phyloP scores from a whole-genome alignment of 2,113 vertebrate species.

The Leucosticte australis region DNA sequence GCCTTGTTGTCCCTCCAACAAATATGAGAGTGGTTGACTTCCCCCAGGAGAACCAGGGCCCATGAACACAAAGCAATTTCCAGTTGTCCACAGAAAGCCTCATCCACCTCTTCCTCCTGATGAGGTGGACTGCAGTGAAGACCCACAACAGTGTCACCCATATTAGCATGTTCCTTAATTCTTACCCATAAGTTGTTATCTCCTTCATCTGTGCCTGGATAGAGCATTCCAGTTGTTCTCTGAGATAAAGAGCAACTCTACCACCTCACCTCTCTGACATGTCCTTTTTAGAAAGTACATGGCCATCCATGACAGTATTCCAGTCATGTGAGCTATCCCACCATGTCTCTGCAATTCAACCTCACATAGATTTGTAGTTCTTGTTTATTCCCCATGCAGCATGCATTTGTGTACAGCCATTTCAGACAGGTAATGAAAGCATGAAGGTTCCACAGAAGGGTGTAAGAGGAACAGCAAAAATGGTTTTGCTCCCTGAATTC shows the following conservation, averaged over 20 bases:
- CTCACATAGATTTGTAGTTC: background rate
- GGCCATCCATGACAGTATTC: background rate
- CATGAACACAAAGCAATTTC: rapidly evolving
- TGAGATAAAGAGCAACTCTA: background rate
- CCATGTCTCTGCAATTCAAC: background rate
- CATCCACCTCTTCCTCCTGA: background rate
- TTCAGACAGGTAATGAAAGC: background rate
- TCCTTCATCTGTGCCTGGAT: rapidly evolving
- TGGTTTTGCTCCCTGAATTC: background rate
- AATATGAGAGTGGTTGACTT: background rate
- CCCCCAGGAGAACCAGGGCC: background rate
- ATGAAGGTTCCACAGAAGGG: background rate
- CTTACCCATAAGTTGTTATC: background rate
- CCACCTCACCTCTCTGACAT: background rate
- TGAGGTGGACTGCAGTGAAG: background rate
- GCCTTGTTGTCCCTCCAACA: background rate
- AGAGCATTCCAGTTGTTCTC: background rate
- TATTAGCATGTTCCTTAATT: background rate
- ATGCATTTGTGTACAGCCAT: background rate
- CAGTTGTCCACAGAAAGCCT: background rate
- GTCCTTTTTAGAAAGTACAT: background rate
- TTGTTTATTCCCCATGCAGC: background rate
- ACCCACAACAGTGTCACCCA: background rate
- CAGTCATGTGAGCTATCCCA: background rate
- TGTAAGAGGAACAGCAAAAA: background rate